Conservation (phyloP, 2,797 vertebrate genomes). For the Channallabes apus region DNA sequence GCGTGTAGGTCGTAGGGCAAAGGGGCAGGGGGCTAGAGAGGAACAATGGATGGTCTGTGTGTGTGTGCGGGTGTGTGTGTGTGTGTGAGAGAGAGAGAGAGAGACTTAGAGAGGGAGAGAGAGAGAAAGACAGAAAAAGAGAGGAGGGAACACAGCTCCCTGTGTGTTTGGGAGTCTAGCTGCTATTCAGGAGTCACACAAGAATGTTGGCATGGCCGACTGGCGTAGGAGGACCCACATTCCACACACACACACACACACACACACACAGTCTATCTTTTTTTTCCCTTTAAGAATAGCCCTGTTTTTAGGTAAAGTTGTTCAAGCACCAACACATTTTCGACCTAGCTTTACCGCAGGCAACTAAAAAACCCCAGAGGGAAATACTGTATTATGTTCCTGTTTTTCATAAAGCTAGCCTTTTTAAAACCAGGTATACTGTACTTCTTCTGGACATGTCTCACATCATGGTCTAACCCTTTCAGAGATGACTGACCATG, state of each 20-base stretch:
- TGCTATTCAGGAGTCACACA: constrained; percentile 46
- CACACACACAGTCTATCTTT: constrained; percentile 19
- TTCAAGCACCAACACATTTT: constrained; percentile 23
- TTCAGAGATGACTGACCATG: background rate
- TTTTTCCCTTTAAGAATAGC: constrained; percentile 12
- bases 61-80: constrained; percentile 34
- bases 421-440: background rate
- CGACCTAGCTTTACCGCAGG: background rate
- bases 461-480: background rate
- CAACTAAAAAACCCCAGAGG: background rate
- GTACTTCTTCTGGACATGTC: background rate
- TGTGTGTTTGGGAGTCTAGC: constrained; percentile 42
- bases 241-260: constrained; percentile 59
- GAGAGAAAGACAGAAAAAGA: background rate
- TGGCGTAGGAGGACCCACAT: constrained; percentile 77
- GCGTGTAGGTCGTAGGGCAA: constrained; percentile 35
- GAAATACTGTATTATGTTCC: background rate
- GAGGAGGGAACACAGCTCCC: constrained; percentile 43
- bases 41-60: constrained; percentile 40
- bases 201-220: constrained; percentile 80
- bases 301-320: constrained; percentile 28
- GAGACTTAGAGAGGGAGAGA: background rate
- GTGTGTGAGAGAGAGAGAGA: background rate
- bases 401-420: too few species aligned
- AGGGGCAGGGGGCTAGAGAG: constrained; percentile 31